phyloP scores from a whole-genome alignment of 2,113 vertebrate species.

The Chloropsis hardwickii region DNA sequence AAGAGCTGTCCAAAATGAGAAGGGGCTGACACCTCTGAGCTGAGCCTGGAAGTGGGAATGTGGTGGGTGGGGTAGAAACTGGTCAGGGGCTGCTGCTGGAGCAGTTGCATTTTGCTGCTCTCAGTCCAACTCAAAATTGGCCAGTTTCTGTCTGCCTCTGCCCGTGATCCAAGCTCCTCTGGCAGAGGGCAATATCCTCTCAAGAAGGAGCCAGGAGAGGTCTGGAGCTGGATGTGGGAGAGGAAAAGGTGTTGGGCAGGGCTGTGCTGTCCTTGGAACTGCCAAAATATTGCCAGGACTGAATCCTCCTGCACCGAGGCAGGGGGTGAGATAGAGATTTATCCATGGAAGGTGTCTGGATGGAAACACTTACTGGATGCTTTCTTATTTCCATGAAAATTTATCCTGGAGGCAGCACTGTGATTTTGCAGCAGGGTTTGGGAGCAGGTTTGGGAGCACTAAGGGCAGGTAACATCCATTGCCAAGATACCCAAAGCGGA shows the following conservation, averaged over 20 bases:
- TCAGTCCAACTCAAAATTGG: fast-evolving
- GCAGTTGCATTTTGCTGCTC: neutral
- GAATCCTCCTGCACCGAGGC: neutral
- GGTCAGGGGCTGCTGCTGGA: neutral
- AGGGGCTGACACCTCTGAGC: neutral
- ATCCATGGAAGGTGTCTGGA: neutral
- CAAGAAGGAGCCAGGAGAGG: neutral
- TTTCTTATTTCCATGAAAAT: neutral
- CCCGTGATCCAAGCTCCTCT: neutral
- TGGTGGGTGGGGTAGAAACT: neutral
- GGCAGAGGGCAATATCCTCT: neutral
- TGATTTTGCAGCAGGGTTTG: neutral
- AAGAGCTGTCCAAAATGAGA: neutral
- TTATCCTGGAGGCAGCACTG: fast-evolving
- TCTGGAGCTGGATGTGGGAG: neutral
- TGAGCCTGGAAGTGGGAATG: neutral
- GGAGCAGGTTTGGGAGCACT: neutral
- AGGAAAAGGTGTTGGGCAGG: neutral
- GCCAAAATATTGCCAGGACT: neutral
- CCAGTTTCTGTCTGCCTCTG: neutral
- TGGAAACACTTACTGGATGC: neutral
- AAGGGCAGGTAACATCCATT: neutral
- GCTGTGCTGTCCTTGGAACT: neutral
- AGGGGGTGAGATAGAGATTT: neutral
- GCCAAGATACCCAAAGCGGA: neutral